Conservation (phyloP, 2,113 vertebrate genomes). For the Microcebus ravelobensis region DNA sequence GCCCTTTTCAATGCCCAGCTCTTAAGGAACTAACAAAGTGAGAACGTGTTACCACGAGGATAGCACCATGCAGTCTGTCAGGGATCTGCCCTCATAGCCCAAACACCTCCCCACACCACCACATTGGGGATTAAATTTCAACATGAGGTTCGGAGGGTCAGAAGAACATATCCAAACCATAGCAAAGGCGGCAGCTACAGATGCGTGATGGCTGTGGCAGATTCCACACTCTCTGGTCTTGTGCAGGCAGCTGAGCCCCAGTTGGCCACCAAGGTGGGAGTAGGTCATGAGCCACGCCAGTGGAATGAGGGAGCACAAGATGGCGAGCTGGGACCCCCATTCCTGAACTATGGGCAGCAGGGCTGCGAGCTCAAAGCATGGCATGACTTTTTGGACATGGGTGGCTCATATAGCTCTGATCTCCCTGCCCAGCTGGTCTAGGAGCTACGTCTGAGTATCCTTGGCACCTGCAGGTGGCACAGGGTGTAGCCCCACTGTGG, state of each 20-base stretch:
- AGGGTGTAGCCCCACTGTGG: not conserved
- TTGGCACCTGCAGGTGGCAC: not conserved
- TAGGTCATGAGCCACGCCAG: accelerated
- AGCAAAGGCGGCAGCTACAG: not conserved
- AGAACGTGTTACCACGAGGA: too few species aligned
- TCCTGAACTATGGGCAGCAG: not conserved
- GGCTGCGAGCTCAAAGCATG: not conserved
- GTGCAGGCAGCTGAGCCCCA: not conserved
- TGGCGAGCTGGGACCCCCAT: accelerated
- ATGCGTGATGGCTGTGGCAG: not conserved
- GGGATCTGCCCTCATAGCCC: too few species aligned
- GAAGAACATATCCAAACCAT: not conserved
- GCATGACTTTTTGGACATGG: not conserved
- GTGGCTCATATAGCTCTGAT: too few species aligned
- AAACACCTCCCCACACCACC: too few species aligned
- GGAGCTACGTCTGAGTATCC: not conserved
- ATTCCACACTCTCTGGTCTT: not conserved
- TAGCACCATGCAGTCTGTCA: not conserved
- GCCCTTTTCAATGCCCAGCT: too few species aligned
- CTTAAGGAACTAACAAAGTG: too few species aligned
- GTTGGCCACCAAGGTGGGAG: accelerated
- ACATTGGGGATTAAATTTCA: too few species aligned
- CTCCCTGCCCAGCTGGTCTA: not conserved
- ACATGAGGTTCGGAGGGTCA: too few species aligned
- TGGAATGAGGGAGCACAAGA: accelerated